Evolutionary conservation across 2,888 invertebrate species (phyloP).

Genomic region (Epirrita christyi): DNA sequence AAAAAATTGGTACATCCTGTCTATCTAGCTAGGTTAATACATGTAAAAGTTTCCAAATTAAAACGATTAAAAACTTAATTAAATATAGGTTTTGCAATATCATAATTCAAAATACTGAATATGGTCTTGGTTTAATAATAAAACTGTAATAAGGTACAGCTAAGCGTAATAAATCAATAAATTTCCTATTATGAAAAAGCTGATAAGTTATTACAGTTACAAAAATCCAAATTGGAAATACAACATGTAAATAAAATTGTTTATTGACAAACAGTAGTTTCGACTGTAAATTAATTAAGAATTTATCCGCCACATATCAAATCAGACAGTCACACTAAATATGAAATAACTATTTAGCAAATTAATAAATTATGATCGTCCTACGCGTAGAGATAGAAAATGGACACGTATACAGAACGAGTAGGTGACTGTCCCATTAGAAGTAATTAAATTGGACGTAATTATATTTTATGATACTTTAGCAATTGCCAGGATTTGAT

Average conservation of each 20-base stretch:
- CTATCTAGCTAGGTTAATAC: background rate
- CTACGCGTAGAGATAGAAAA: slow-evolving; percentile 38
- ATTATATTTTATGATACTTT: slow-evolving; percentile 24
- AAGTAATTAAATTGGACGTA: slow-evolving; percentile 27
- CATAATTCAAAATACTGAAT: slow-evolving; percentile 25
- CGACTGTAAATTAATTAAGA: slow-evolving; percentile 32
- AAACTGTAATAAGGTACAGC: slow-evolving; percentile 21
- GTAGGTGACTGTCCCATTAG: slow-evolving; percentile 26
- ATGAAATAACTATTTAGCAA: slow-evolving; percentile 26
- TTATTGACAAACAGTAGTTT: slow-evolving; percentile 36
- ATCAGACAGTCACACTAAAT: slow-evolving; percentile 5
- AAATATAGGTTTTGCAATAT: slow-evolving; percentile 8
- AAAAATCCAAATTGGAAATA: slow-evolving; percentile 13
- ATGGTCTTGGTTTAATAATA: slow-evolving; percentile 16
- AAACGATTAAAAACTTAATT: background rate
- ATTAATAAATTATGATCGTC: slow-evolving; percentile 38
- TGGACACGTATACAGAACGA: slow-evolving; percentile 21
- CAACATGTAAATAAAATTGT: slow-evolving; percentile 15
- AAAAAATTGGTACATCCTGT: too few relatives aligned
- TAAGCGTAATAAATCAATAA: slow-evolving; percentile 21
- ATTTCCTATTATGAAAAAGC: slow-evolving; percentile 12
- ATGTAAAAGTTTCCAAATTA: slow-evolving; percentile 2
- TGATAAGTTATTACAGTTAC: slow-evolving; percentile 5
- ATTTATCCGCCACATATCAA: slow-evolving; percentile 20
- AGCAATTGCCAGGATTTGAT: slow-evolving; percentile 17